Percentiles rank a stretch among this genome's conserved stretches.
Conservation (phyloP, 2,797 vertebrate genomes). For the Acipenser oxyrinchus region DNA sequence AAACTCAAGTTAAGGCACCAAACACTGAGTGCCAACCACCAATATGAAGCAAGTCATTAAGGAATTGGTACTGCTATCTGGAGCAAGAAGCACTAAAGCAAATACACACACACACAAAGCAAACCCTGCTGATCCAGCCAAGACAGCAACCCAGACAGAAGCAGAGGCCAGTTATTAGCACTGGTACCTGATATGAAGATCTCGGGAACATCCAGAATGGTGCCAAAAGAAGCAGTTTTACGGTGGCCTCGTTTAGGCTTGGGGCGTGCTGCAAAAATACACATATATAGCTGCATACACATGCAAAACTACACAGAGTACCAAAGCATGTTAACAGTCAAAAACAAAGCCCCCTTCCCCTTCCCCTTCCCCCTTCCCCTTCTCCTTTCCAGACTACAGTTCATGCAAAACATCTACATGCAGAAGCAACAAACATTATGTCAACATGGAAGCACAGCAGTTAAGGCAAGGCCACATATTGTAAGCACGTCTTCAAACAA, state of each 20-base stretch:
- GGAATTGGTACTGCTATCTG: slow-evolving; percentile 17
- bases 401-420: slow-evolving; percentile 61
- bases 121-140: slow-evolving; percentile 31
- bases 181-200: slow-evolving; percentile 98
- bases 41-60: background rate
- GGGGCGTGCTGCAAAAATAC: slow-evolving; percentile 89
- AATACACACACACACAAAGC: slow-evolving; percentile 15
- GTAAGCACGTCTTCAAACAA: background rate
- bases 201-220: slow-evolving; percentile 99
- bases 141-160: slow-evolving; percentile 55
- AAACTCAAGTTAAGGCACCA: too few species aligned
- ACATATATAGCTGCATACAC: slow-evolving; percentile 83
- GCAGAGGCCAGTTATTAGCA: slow-evolving; percentile 61
- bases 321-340: slow-evolving; percentile 48
- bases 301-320: slow-evolving; percentile 78
- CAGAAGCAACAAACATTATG: slow-evolving; percentile 42
- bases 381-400: slow-evolving; percentile 13
- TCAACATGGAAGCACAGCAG: background rate
- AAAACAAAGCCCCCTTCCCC: background rate
- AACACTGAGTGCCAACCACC: background rate
- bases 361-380: too few species aligned
- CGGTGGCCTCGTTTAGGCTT: slow-evolving; percentile 97
- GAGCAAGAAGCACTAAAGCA: slow-evolving; percentile 48
- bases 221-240: slow-evolving; percentile 98
- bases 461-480: background rate